A percentile compares a stretch with the other conserved stretches of the same genome.
Evolutionary conservation across 2,888 invertebrate genomes (phyloP).

Genomic region (Homarus gammarus): DNA sequence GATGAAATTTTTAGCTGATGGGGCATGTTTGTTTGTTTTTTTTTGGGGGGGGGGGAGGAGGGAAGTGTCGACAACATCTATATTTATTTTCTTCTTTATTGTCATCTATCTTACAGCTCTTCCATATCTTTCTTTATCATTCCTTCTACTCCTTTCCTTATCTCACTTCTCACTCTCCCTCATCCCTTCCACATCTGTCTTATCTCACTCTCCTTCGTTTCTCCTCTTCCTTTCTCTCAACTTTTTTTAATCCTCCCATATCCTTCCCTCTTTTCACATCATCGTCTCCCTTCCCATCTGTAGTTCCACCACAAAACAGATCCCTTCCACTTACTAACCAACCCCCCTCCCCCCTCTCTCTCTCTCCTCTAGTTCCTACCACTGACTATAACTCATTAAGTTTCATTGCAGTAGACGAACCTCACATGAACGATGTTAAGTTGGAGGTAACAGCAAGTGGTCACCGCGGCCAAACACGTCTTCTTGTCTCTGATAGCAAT

Average conservation of each 20-base stretch:
- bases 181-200: background rate
- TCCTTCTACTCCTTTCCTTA: background rate
- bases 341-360: background rate
- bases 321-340: background rate
- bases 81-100: background rate
- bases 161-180: background rate
- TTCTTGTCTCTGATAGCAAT: conserved; percentile 10
- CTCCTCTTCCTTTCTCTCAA: background rate
- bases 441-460: conserved; percentile 37
- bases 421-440: conserved; percentile 17
- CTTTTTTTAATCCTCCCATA: background rate
- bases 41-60: too few relatives aligned
- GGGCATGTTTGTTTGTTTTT: too few relatives aligned
- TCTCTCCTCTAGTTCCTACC: background rate
- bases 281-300: too few relatives aligned
- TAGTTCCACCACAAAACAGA: background rate
- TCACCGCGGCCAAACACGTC: conserved; percentile 24
- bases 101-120: background rate
- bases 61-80: too few relatives aligned
- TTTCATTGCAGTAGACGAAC: background rate
- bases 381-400: background rate
- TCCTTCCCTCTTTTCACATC: background rate
- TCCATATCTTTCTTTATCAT: background rate
- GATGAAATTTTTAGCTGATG: too few relatives aligned
- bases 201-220: background rate